A percentile compares a stretch with the other conserved stretches of the same genome.
Evolutionary conservation across 2,888 invertebrate genomes (phyloP).

Genomic region (Microchrysa polita): DNA sequence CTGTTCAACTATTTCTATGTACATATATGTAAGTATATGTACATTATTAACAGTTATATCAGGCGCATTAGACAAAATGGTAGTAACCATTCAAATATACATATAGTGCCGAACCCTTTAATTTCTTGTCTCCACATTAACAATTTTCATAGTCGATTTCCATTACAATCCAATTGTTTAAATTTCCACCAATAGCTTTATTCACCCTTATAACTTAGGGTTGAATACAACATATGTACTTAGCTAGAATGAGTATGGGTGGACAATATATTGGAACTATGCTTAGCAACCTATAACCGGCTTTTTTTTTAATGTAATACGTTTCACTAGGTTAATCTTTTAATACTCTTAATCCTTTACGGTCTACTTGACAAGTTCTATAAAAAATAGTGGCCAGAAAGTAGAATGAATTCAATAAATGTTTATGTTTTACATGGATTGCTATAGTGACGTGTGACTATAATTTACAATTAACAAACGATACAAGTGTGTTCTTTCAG

Average conservation of each 20-base stretch:
- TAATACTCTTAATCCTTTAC: constrained; percentile 59
- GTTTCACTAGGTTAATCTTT: constrained; percentile 60
- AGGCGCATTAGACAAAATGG: too few species aligned
- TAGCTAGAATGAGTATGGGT: too few species aligned
- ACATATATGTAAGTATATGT: too few species aligned
- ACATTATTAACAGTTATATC: too few species aligned
- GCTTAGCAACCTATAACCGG: constrained; percentile 31
- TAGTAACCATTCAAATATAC: too few species aligned
- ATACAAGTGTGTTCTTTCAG: too few species aligned
- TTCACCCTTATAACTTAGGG: constrained; percentile 48
- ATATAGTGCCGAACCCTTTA: too few species aligned
- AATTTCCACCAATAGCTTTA: constrained; percentile 21
- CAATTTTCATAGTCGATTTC: not conserved
- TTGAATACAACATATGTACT: constrained; percentile 39
- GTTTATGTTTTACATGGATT: too few species aligned
- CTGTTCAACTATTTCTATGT: too few species aligned
- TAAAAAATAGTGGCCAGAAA: too few species aligned
- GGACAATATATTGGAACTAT: constrained; percentile 13
- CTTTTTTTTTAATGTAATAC: constrained; percentile 16
- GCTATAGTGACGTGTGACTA: not conserved
- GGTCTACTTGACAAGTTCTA: not conserved
- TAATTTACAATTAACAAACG: not conserved
- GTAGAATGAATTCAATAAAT: not conserved
- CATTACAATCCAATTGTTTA: constrained; percentile 30
- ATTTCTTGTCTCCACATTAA: too few species aligned